phyloP scores from a whole-genome alignment of 2,888 invertebrate genomes.

The Apamea crenata region DNA sequence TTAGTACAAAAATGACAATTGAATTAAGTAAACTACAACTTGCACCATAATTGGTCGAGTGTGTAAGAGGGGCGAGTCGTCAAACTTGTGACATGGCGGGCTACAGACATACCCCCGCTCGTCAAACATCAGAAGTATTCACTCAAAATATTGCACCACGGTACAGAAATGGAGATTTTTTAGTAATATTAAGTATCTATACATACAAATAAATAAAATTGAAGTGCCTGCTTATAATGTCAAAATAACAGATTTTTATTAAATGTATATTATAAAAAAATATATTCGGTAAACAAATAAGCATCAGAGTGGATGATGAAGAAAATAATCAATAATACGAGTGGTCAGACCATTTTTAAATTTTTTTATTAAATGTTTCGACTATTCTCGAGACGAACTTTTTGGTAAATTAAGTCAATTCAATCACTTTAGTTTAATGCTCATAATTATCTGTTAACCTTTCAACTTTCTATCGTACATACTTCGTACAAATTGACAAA shows the following conservation, averaged over 20 bases:
- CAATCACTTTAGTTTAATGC: neutral
- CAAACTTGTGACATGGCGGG: conserved; percentile 25
- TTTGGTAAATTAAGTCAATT: neutral
- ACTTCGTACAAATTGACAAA: neutral
- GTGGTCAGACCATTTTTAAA: neutral
- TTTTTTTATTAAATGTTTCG: neutral
- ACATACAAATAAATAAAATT: too few species aligned
- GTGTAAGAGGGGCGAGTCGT: conserved; percentile 17
- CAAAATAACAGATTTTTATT: too few species aligned
- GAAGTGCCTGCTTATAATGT: too few species aligned
- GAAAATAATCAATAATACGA: neutral
- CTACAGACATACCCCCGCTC: conserved; percentile 50
- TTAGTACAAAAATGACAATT: neutral
- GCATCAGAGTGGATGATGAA: neutral
- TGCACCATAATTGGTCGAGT: conserved; percentile 25
- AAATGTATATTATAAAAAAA: too few species aligned
- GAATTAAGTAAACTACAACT: neutral
- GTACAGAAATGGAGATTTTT: conserved; percentile 24
- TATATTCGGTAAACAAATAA: neutral
- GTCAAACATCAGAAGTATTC: conserved; percentile 48
- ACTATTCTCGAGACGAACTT: neutral
- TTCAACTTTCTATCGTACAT: neutral
- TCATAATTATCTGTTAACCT: neutral
- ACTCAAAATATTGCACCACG: conserved; percentile 39
- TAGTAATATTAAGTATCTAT: too few species aligned